Evolutionary conservation across 2,797 vertebrate species (phyloP), one percentile per base, ranked within the genome.

Genomic region (Brachyalestes nurse): DNA sequence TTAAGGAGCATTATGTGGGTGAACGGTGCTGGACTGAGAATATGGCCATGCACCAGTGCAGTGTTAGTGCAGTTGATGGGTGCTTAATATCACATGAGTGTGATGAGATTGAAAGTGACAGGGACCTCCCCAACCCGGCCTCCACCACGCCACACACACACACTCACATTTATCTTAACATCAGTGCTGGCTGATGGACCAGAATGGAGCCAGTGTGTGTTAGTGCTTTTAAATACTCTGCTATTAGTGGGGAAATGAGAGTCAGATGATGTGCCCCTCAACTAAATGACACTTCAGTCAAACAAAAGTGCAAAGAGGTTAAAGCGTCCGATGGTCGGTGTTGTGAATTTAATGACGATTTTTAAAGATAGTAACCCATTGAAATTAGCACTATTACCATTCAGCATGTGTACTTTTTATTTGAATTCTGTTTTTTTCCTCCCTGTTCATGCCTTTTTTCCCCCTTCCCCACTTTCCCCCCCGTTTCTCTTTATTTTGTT

Each of bases 21-120:
- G 17, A 53, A 65, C 57, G 17, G 51, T 55, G 75, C 71, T 66
- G 21, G 10, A 55, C 83, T 53, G 45, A 70, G 78, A 82, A 86
- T 57, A 83, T 72, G 77, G 65, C 77, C 79, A 61, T 45, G 82
- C 42, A 13, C 70, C 84, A 77, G 87, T 85, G 78, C 83, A 71
- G 73, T 86, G 77, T 88, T 87, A 81, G 71, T 70, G 72, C 78
- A 62, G 81, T 73, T 86, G 83, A 86, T 89, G 79, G 55, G 72
- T 80, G 71, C 92, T 88, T 88, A 90, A 89, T 87, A 80, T 83
- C 71, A 69, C 53, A 78, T 84, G 89, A 87, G 91, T 90, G 83
- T 84, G 81, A 85, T 61, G 64, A 85, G 88, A 89, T 90, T 88
- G 88, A 89, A 91, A 62, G 83, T 82, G 86, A 87, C 85, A 45